These are phyloP conservation scores for Epiblema foenella DNA, from an alignment of 2,888 invertebrate genomes.

Conservation along the genomic window DNA sequence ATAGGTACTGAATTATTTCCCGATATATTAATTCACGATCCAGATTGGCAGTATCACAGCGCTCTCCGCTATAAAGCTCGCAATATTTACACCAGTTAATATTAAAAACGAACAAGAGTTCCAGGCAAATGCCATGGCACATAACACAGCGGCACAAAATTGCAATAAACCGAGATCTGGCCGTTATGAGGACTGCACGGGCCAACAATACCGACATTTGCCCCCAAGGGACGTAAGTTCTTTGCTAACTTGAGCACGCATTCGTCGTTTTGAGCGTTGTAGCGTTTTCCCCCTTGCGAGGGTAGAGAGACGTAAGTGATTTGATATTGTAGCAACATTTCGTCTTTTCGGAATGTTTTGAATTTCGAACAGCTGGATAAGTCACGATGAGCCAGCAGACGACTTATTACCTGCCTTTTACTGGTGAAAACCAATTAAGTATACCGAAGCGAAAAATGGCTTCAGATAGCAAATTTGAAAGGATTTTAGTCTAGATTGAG, in stretches of 20 bases:
- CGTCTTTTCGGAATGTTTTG: background rate
- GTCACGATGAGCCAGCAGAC: constrained; percentile 36
- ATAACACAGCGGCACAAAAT: constrained; percentile 63
- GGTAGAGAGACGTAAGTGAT: background rate
- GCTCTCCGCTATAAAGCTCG: constrained; percentile 22
- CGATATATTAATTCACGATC: constrained; percentile 18
- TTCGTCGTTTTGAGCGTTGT: background rate
- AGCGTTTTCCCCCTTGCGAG: background rate
- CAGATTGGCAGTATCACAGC: constrained; percentile 26
- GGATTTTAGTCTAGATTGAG: constrained; percentile 16
- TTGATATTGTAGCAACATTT: constrained; percentile 46
- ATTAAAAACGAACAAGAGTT: constrained; percentile 30
- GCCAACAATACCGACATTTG: constrained; percentile 69
- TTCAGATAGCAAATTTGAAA: constrained; percentile 7
- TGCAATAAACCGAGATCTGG: constrained; percentile 81
- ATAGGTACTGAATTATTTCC: constrained; percentile 2
- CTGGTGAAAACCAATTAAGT: constrained; percentile 33
- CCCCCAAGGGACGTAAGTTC: background rate
- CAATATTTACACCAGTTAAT: constrained; percentile 34
- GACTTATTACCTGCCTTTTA: constrained; percentile 30
- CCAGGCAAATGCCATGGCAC: constrained; percentile 52
- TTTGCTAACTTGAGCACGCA: background rate
- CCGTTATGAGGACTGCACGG: constrained; percentile 73
- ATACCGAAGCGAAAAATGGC: constrained; percentile 20
- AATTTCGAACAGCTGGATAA: constrained; percentile 32